Evolutionary conservation across 2,113 vertebrate species (phyloP).

Genomic region (Recurvirostra avosetta): DNA sequence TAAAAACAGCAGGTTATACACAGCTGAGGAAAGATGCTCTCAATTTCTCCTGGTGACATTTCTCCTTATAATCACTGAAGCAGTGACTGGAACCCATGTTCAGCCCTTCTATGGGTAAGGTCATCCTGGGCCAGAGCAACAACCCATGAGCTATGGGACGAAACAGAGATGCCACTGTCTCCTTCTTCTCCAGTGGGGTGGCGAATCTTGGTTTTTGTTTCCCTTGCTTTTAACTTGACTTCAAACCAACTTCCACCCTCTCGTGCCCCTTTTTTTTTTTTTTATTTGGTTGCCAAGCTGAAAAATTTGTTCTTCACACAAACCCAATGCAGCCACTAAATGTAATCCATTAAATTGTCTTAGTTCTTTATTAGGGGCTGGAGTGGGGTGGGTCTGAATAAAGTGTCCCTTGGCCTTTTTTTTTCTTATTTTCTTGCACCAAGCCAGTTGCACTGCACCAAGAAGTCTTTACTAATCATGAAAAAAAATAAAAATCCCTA

Average conservation of each 20-base stretch:
- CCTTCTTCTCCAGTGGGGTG: neutral
- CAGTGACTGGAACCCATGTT: rapidly evolving
- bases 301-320: constrained; percentile 2
- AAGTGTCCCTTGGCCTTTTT: neutral
- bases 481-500: neutral
- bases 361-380: neutral
- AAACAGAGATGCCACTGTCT: neutral
- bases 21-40: neutral
- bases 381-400: neutral
- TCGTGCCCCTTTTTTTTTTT: neutral
- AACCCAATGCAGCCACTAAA: neutral
- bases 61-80: neutral
- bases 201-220: neutral
- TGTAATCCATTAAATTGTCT: neutral
- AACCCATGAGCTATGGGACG: neutral
- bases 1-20: neutral
- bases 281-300: neutral
- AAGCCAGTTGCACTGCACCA: neutral
- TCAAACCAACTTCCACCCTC: neutral
- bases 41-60: neutral
- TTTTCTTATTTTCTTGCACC: neutral
- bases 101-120: neutral
- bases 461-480: constrained; percentile 30
- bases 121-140: neutral
- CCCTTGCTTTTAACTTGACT: constrained; percentile 19